Evolutionary conservation across 2,888 invertebrate genomes (phyloP).

Genomic region (Flexamia atlantica): DNA sequence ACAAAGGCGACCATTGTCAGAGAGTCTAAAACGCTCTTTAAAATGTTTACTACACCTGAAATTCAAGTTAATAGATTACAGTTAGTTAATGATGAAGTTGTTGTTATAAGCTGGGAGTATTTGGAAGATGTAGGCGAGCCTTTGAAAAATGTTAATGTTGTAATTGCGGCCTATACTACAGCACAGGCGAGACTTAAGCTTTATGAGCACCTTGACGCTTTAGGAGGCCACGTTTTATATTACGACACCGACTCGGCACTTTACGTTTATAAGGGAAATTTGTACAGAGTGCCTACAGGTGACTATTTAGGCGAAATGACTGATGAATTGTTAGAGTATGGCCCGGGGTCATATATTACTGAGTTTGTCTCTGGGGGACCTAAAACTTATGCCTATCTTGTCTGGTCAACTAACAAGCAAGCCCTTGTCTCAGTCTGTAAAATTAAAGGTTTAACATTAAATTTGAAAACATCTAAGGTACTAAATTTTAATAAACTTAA

Average conservation of each 20-base stretch:
- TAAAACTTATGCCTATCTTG: too few relatives aligned
- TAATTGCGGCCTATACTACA: constrained; percentile 53
- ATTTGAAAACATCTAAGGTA: too few relatives aligned
- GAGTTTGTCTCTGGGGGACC: too few relatives aligned
- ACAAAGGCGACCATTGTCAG: background rate
- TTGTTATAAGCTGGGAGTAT: constrained; percentile 30
- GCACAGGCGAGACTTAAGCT: constrained; percentile 57
- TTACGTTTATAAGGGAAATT: too few relatives aligned
- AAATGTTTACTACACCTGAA: background rate
- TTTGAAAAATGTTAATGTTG: constrained; percentile 47
- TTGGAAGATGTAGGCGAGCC: constrained; percentile 22
- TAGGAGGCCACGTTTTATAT: constrained; percentile 21
- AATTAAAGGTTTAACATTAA: too few relatives aligned
- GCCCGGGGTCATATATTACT: too few relatives aligned
- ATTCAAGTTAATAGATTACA: constrained; percentile 1
- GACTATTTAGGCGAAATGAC: too few relatives aligned
- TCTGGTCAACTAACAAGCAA: too few relatives aligned
- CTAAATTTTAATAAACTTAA: too few relatives aligned
- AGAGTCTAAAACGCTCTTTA: background rate
- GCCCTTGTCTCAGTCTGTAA: too few relatives aligned
- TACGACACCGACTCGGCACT: constrained; percentile 61
- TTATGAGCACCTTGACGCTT: constrained; percentile 49
- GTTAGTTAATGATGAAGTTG: constrained; percentile 26
- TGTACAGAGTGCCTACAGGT: too few relatives aligned
- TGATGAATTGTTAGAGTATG: too few relatives aligned